Percentiles rank a stretch among this genome's conserved stretches.
Conservation (phyloP, 2,888 invertebrate species). For the Lithosia quadra region DNA sequence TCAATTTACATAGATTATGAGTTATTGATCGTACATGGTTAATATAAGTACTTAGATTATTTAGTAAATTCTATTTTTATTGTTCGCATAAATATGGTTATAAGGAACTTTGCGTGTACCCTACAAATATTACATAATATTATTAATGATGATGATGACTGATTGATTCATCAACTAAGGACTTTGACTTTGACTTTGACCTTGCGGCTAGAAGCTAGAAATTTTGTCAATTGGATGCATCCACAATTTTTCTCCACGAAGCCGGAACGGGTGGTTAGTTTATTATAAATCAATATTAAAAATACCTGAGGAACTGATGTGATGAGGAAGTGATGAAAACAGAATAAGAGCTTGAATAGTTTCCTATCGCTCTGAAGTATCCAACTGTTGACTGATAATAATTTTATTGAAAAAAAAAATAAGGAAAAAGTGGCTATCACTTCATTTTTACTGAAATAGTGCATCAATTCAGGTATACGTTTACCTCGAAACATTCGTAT, state of each 20-base stretch:
- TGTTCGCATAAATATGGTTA: slow-evolving; percentile 29
- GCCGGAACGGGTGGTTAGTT: background rate
- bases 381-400: no score
- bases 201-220: background rate
- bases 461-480: no score
- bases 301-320: no score
- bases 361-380: no score
- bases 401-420: no score
- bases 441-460: no score
- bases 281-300: no score
- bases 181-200: no score
- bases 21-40: slow-evolving; percentile 17
- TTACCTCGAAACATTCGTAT: no score
- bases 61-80: slow-evolving; percentile 21
- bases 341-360: no score
- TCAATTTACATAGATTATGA: slow-evolving; percentile 24
- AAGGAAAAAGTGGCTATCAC: no score
- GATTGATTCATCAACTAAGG: background rate
- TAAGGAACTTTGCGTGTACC: slow-evolving; percentile 20
- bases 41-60: background rate
- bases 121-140: background rate
- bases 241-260: background rate
- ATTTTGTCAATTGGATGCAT: background rate
- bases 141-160: background rate
- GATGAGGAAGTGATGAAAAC: no score